Evolutionary conservation across 1,140 invertebrate species (phyloP).

Genomic region (Neodiprion pinetum): DNA sequence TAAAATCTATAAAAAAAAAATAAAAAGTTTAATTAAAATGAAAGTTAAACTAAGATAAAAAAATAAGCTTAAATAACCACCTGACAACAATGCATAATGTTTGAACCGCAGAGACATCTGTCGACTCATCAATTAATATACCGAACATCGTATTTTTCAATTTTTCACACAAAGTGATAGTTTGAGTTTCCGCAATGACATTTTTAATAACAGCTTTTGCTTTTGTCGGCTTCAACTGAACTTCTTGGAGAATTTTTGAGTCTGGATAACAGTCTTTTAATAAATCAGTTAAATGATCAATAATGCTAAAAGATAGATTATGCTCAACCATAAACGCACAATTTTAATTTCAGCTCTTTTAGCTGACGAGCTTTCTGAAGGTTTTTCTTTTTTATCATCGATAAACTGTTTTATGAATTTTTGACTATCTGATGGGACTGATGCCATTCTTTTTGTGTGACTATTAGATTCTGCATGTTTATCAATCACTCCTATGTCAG

Average conservation of each 20-base stretch:
- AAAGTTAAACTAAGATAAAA: slow-evolving; percentile 9
- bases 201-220: slow-evolving; percentile 31
- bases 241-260: slow-evolving; percentile 25
- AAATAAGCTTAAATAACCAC: slow-evolving; percentile 10
- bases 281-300: slow-evolving; percentile 24
- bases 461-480: slow-evolving; percentile 14
- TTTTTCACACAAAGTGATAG: slow-evolving; percentile 27
- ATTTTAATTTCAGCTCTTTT: slow-evolving; percentile 29
- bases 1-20: slow-evolving; percentile 29
- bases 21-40: slow-evolving; percentile 13
- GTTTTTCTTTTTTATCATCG: neutral
- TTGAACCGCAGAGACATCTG: slow-evolving; percentile 33
- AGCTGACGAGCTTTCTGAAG: neutral
- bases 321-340: slow-evolving; percentile 27
- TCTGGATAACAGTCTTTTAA: slow-evolving; percentile 27
- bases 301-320: slow-evolving; percentile 19
- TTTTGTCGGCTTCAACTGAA: slow-evolving; percentile 28
- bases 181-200: slow-evolving; percentile 32
- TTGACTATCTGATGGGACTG: neutral
- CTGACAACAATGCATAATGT: slow-evolving; percentile 29
- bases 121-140: slow-evolving; percentile 41
- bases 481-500: slow-evolving; percentile 19
- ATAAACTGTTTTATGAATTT: neutral
- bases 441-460: slow-evolving; percentile 5
- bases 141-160: slow-evolving; percentile 34